phyloP scores from a whole-genome alignment of 2,888 invertebrate species.

The Cephus nigrinus region DNA sequence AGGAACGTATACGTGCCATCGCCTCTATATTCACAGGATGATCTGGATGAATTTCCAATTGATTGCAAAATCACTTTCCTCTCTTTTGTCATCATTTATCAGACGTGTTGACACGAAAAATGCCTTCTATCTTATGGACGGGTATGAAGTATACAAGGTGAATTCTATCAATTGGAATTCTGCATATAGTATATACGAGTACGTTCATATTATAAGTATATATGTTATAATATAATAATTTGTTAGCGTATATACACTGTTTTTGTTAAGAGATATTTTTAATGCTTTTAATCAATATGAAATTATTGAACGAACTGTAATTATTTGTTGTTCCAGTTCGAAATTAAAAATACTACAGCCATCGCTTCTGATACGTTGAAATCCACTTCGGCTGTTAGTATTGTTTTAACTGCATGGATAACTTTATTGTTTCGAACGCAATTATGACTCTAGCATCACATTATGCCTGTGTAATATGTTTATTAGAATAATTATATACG shows the following conservation, averaged over 20 bases:
- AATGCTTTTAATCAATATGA: not conserved
- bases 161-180: not conserved
- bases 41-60: not conserved
- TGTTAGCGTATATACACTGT: not conserved
- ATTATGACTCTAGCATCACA: not conserved
- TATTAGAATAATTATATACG: conserved; percentile 37
- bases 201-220: not conserved
- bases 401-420: not conserved
- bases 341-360: not conserved
- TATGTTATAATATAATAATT: not conserved
- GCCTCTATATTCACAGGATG: not conserved
- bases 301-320: not conserved
- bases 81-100: not conserved
- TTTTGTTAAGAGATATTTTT: not conserved
- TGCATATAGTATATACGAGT: not conserved
- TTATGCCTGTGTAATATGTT: not conserved
- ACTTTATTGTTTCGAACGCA: not conserved
- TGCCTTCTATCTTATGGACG: not conserved
- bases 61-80: not conserved
- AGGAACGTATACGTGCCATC: not conserved
- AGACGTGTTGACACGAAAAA: not conserved
- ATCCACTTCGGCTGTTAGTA: not conserved
- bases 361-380: not conserved
- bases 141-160: not conserved
- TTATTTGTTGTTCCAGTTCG: not conserved